Conservation (phyloP, 2,797 vertebrate genomes). For the Calcarius lapponicus region DNA sequence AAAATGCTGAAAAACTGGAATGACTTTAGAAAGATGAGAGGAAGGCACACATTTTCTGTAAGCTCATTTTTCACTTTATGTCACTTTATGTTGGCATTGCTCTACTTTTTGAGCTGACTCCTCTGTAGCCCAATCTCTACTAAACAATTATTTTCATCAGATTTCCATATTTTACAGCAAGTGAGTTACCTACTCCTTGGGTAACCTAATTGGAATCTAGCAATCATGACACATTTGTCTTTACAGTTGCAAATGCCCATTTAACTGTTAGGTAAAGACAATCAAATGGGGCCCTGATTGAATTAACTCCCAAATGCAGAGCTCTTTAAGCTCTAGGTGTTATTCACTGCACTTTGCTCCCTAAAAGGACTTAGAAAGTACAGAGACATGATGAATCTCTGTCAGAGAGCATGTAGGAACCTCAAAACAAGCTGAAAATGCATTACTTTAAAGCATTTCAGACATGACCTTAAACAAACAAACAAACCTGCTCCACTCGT, state of each 20-base stretch:
- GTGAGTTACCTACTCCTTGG: neutral
- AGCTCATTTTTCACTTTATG: neutral
- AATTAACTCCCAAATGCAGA: neutral
- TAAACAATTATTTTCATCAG: neutral
- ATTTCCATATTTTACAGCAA: neutral
- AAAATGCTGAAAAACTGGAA: neutral
- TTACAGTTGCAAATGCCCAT: neutral
- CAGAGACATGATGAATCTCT: neutral
- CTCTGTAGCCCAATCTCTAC: neutral
- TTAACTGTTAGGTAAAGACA: neutral
- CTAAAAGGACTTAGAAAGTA: neutral
- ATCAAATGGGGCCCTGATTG: neutral
- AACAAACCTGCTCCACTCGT: neutral
- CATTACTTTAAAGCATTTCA: neutral
- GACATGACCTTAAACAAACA: neutral
- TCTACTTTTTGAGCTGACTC: neutral
- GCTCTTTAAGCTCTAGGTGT: neutral
- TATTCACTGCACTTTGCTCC: neutral
- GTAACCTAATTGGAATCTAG: neutral
- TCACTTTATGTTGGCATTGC: neutral
- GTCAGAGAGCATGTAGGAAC: neutral
- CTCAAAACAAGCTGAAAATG: neutral
- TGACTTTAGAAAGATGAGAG: neutral
- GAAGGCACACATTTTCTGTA: neutral
- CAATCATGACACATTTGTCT: neutral